Evolutionary conservation across 2,888 invertebrate genomes (phyloP).

Genomic region (Proisotoma minuta): DNA sequence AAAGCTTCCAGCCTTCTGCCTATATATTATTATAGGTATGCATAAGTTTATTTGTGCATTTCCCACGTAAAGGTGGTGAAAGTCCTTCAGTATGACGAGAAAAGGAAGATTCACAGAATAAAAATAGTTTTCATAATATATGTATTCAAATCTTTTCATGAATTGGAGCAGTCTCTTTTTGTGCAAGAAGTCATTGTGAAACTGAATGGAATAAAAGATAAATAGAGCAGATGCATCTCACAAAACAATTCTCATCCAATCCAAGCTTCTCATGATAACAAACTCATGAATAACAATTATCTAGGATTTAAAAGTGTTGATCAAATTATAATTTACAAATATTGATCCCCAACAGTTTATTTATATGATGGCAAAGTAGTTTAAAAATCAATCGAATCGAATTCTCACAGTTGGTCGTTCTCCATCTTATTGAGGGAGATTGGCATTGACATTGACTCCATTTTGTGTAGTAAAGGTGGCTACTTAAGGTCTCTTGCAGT

Average conservation of each 20-base stretch:
- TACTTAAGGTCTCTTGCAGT: not conserved
- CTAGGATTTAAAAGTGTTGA: no score
- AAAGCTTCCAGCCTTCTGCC: not conserved
- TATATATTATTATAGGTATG: not conserved
- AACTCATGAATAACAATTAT: constrained; percentile 1
- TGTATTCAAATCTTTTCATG: not conserved
- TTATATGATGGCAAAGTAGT: constrained; percentile 13
- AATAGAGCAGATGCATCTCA: constrained; percentile 1
- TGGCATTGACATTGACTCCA: no score
- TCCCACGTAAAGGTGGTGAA: not conserved
- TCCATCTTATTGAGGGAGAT: no score
- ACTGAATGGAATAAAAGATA: not conserved
- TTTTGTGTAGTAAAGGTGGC: not conserved
- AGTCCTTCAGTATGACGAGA: not conserved
- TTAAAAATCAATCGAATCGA: constrained; percentile 40
- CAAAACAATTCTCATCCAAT: not conserved
- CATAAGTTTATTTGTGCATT: not conserved
- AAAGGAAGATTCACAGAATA: no score
- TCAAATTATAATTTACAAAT: no score
- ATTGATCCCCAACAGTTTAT: no score
- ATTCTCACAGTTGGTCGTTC: constrained; percentile 28
- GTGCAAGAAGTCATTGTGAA: not conserved
- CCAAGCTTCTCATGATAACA: constrained; percentile 1
- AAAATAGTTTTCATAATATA: no score
- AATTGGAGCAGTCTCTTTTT: not conserved